Conservation (phyloP, 2,888 invertebrate genomes). For the Hypsopygia costalis region DNA sequence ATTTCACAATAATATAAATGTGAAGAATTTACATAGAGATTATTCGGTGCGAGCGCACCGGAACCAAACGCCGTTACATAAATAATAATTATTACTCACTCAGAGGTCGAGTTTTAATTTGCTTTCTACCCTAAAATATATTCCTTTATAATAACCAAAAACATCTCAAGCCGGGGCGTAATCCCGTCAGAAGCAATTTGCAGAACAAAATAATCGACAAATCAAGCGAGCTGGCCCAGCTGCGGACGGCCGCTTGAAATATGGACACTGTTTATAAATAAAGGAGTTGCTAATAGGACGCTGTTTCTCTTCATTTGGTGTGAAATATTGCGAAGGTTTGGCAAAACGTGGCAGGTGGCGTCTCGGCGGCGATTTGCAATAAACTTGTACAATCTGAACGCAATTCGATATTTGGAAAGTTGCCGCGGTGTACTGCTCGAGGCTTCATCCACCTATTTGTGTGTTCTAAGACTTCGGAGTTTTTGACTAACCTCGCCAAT, state of each 20-base stretch:
- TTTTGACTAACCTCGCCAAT: background rate
- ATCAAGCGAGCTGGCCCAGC: conserved; percentile 24
- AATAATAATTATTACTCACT: conserved; percentile 44
- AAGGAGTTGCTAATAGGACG: conserved; percentile 45
- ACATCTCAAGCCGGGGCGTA: conserved; percentile 15
- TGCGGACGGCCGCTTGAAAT: conserved; percentile 33
- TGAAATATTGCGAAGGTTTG: background rate
- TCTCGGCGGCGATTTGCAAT: background rate
- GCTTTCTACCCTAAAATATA: conserved; percentile 12
- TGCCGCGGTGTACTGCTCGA: too few species aligned
- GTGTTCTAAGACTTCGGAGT: background rate
- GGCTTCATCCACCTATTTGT: too few species aligned
- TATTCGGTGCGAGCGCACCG: too few species aligned
- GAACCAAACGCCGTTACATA: conserved; percentile 21
- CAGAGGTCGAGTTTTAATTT: conserved; percentile 29
- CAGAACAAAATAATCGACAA: conserved; percentile 25
- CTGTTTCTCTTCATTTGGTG: conserved; percentile 48
- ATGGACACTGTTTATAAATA: conserved; percentile 54
- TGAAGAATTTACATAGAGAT: too few species aligned
- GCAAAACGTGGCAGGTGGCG: background rate
- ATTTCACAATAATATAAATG: too few species aligned
- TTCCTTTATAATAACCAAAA: conserved; percentile 23
- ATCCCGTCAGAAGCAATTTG: conserved; percentile 7
- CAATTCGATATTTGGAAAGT: too few species aligned
- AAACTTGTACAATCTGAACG: background rate